phyloP scores from a whole-genome alignment of 2,113 vertebrate genomes.

The Apteryx owenii region DNA sequence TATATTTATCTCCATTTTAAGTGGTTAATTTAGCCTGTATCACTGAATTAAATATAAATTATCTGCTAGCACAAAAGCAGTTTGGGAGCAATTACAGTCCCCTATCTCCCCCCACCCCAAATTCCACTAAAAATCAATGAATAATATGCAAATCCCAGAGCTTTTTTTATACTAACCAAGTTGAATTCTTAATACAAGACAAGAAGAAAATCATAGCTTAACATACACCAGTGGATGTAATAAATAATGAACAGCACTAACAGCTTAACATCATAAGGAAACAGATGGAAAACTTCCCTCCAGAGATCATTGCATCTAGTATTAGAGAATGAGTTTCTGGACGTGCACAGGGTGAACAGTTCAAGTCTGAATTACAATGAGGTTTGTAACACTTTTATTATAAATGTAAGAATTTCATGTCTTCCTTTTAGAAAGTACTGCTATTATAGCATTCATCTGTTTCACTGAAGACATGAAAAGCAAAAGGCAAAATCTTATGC shows the following conservation, averaged over 20 bases:
- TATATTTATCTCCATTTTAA: slow-evolving; percentile 65
- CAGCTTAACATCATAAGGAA: slow-evolving; percentile 75
- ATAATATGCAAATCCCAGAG: slow-evolving; percentile 59
- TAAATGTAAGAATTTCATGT: slow-evolving; percentile 73
- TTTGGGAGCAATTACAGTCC: slow-evolving; percentile 58
- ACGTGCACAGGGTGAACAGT: slow-evolving; percentile 75
- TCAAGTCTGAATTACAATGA: slow-evolving; percentile 81
- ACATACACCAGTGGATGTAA: slow-evolving; percentile 70
- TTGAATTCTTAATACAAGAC: slow-evolving; percentile 68
- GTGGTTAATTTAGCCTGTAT: slow-evolving; percentile 62
- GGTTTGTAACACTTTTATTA: slow-evolving; percentile 66
- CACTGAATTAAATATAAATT: slow-evolving; percentile 59
- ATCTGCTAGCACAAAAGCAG: slow-evolving; percentile 54
- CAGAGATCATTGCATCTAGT: slow-evolving; percentile 75
- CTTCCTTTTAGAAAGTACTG: slow-evolving; percentile 71
- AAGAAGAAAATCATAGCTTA: slow-evolving; percentile 73
- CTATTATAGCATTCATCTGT: slow-evolving; percentile 66
- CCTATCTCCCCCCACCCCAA: background rate
- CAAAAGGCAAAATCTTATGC: slow-evolving; percentile 60
- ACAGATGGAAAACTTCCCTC: slow-evolving; percentile 83
- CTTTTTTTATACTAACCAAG: slow-evolving; percentile 51
- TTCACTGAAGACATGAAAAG: slow-evolving; percentile 68
- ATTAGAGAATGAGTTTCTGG: slow-evolving; percentile 79
- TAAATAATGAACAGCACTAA: slow-evolving; percentile 78
- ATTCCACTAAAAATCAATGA: slow-evolving; percentile 61